Conservation (phyloP, 2,797 vertebrate genomes). For the Prunella strophiata region DNA sequence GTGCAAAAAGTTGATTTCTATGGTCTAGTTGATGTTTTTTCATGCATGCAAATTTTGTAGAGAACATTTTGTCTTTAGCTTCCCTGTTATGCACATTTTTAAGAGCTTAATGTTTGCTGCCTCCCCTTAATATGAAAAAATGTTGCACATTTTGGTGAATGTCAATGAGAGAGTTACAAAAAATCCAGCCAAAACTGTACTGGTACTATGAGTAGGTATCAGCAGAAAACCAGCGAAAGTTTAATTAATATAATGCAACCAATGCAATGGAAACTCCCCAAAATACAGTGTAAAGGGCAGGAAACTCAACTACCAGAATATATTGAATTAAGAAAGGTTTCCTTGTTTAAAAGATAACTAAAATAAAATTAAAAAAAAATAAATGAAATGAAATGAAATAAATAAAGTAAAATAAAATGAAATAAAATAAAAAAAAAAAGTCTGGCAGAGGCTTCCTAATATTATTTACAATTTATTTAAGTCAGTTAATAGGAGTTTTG, state of each 20-base stretch:
- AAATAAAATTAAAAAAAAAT: background rate
- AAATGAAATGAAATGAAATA: background rate
- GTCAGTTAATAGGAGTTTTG: slow-evolving; percentile 66
- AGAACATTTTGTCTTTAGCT: slow-evolving; percentile 53
- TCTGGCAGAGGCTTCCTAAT: slow-evolving; percentile 1
- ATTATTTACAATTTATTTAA: slow-evolving; percentile 58
- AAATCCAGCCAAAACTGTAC: slow-evolving; percentile 12
- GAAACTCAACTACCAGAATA: background rate
- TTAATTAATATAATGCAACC: slow-evolving; percentile 23
- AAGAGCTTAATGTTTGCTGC: slow-evolving; percentile 69
- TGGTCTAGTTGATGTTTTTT: slow-evolving; percentile 53
- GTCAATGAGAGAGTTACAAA: slow-evolving; percentile 63
- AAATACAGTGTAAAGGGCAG: background rate
- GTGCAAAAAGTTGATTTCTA: slow-evolving; percentile 55
- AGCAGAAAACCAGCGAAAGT: background rate
- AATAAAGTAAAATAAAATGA: background rate
- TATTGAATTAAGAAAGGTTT: background rate
- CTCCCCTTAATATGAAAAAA: slow-evolving; percentile 66
- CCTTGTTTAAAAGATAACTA: background rate
- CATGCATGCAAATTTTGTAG: slow-evolving; percentile 57
- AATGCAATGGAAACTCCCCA: background rate
- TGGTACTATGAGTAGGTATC: slow-evolving; percentile 33
- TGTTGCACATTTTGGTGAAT: slow-evolving; percentile 54
- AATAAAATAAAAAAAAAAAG: background rate
- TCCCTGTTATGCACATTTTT: slow-evolving; percentile 61